Percentiles rank a stretch among this genome's conserved stretches.
phyloP scores from a whole-genome alignment of 2,113 vertebrate genomes.

The Sphaerodactylus townsendi region DNA sequence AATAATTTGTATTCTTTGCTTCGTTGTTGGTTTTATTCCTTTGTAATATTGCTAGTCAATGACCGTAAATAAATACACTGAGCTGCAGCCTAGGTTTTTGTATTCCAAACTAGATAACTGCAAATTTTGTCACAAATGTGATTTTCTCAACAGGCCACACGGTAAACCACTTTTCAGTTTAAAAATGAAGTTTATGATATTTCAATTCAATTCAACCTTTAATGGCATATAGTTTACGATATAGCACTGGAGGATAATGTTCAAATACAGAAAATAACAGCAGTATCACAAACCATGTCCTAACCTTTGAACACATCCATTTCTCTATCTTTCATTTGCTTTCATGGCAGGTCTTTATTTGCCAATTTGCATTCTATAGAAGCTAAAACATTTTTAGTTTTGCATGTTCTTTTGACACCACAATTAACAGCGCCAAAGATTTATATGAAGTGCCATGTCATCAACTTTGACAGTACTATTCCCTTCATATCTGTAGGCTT shows the following conservation, averaged over 20 bases:
- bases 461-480: slow-evolving; percentile 51
- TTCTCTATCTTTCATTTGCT: background rate
- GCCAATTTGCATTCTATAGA: background rate
- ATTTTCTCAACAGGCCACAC: background rate
- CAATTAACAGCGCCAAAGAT: slow-evolving; percentile 19
- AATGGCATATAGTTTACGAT: background rate
- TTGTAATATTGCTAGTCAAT: too few relatives aligned
- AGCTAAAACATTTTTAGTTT: background rate
- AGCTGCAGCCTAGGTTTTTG: too few relatives aligned
- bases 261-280: too few relatives aligned
- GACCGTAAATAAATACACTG: too few relatives aligned
- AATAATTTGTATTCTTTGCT: too few relatives aligned
- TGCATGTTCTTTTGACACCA: background rate
- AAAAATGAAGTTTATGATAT: background rate
- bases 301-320: background rate
- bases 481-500: slow-evolving; percentile 51
- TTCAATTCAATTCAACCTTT: too few relatives aligned
- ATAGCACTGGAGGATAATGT: background rate
- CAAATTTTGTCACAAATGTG: too few relatives aligned
- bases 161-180: background rate
- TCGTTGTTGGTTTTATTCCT: too few relatives aligned
- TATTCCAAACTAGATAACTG: too few relatives aligned
- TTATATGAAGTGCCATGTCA: slow-evolving; percentile 27
- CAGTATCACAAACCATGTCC: background rate
- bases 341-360: too few relatives aligned